Evolutionary conservation across 2,888 invertebrate species (phyloP), one percentile per base, ranked within the genome.

Genomic region (Disparrhopalites patrizii): DNA sequence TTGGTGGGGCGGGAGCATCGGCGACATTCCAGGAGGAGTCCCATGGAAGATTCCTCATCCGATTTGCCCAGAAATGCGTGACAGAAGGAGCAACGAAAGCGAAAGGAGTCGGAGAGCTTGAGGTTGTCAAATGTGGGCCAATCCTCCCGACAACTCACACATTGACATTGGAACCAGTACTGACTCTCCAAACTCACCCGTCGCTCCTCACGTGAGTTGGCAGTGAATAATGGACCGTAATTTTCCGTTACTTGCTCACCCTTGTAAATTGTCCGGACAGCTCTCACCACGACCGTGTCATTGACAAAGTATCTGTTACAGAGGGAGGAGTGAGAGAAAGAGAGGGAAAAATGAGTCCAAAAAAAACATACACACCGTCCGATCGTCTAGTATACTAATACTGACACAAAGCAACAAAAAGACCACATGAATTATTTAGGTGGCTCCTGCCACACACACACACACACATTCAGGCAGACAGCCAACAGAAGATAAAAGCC

Each of bases 221-320:
- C 83, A 0, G 83, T 84, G 77, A 89, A 91, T 74, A 88, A 83
- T 0, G 91, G 91, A 0, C 91, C 92, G 78, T 93, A 93, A 80
- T 91, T 91, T 76, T 92, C 92, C 0, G 87, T 85, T 0, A 91
- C 83, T n/a, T 84, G 77, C 47, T 88, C 87, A 0, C 88, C 88
- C 0, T 83, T 79, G 4, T 80, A 77, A 58, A 91, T 79, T 0
- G 89, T 87, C 3, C 88, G 83, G 0, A 83, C 82, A 0, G 89
- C 85, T 8, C 85, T 82, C 1, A 91, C 81, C 0, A 91, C 85
- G 57, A 93, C 85, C 64, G 84, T 84, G 65, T 85, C 86, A 0
- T 90, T 90, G 36, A 85, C 83, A 76, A 90, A 91, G 78, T 87
- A 87, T 76, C 91, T 88, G 73, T 3, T 31, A 62, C 5, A 30